phyloP scores from a whole-genome alignment of 2,888 invertebrate species.

The Megaustenia siamemsis region DNA sequence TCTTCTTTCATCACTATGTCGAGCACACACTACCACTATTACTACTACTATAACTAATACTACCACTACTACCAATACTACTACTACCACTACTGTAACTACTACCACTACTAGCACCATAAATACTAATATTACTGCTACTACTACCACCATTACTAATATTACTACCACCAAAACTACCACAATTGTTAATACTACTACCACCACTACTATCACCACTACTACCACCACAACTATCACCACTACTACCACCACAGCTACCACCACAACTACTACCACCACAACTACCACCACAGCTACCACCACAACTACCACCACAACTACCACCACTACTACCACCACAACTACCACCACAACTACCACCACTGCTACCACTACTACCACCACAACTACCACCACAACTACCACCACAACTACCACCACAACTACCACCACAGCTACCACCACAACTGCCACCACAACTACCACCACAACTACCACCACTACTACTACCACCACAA shows the following conservation, averaged over 20 bases:
- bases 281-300: conserved; percentile 2
- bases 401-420: conserved; percentile 24
- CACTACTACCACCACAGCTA: conserved; percentile 16
- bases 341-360: conserved; percentile 15
- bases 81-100: conserved; percentile 1
- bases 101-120: conserved; percentile 30
- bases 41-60: neutral
- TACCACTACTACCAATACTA: neutral
- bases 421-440: conserved; percentile 3
- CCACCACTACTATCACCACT: conserved; percentile 18
- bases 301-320: neutral
- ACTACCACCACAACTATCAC: neutral
- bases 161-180: neutral
- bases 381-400: conserved; percentile 12
- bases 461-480: conserved; percentile 21
- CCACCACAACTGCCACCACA: neutral
- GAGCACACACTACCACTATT: too few relatives aligned
- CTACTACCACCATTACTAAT: conserved; percentile 22
- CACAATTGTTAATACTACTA: neutral
- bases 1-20: too few relatives aligned
- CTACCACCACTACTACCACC: conserved; percentile 2
- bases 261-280: neutral
- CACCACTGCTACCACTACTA: conserved; percentile 8
- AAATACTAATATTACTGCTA: conserved; percentile 21
- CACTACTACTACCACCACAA: conserved; percentile 16